Evolutionary conservation across 2,888 invertebrate genomes (phyloP).

Genomic region (Lasioglossum morio): DNA sequence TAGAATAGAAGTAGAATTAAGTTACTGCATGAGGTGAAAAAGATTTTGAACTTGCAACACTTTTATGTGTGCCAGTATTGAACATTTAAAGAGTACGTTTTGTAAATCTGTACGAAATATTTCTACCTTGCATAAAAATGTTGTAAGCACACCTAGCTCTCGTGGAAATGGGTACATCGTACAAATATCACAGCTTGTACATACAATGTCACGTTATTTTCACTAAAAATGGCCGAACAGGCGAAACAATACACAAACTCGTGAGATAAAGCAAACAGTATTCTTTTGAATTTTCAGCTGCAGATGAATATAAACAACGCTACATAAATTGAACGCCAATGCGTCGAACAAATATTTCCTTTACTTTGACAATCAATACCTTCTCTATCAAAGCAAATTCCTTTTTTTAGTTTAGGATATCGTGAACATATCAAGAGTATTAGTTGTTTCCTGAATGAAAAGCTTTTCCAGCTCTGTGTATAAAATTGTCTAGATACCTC

Average conservation of each 20-base stretch:
- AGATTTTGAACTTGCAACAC: no score
- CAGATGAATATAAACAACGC: neutral
- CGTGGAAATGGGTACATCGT: no score
- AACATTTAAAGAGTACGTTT: no score
- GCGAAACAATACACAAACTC: neutral
- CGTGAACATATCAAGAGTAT: neutral
- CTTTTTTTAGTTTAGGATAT: neutral
- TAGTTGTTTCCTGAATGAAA: neutral
- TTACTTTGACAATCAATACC: neutral
- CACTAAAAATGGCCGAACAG: neutral
- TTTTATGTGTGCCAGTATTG: no score
- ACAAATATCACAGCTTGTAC: neutral
- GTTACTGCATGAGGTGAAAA: no score
- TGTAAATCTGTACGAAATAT: no score
- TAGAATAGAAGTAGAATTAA: no score
- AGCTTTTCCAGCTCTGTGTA: neutral
- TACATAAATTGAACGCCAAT: neutral
- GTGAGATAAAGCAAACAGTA: neutral
- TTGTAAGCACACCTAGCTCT: no score
- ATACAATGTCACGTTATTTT: no score
- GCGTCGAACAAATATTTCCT: neutral
- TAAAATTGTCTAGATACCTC: no score
- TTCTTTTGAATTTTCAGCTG: neutral
- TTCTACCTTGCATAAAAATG: no score
- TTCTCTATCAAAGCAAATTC: constrained; percentile 2